Evolutionary conservation across 2,113 vertebrate genomes (phyloP).

Genomic region (Callaeas wilsoni): DNA sequence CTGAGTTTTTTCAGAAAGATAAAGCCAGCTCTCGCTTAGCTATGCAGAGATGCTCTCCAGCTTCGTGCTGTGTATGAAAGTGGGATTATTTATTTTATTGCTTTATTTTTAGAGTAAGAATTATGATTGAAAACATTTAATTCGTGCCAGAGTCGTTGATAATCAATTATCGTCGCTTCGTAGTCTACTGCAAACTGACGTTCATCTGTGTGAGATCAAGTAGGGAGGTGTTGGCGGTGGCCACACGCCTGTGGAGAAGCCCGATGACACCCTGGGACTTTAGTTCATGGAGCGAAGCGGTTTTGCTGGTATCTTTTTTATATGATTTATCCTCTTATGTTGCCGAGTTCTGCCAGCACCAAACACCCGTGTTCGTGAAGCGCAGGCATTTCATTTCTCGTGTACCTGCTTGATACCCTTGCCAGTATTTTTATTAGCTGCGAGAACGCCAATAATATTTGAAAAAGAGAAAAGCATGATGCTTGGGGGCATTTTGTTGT

Average conservation of each 20-base stretch:
- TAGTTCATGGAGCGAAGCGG: neutral
- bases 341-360: neutral
- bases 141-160: neutral
- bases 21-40: neutral
- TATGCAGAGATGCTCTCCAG: neutral
- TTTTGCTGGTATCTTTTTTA: no score
- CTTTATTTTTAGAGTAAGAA: neutral
- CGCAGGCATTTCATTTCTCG: neutral
- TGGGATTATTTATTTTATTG: neutral
- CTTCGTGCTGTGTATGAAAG: neutral
- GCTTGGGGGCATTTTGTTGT: neutral
- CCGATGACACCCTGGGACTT: no score
- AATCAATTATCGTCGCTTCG: neutral
- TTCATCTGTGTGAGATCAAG: neutral
- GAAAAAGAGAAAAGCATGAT: neutral
- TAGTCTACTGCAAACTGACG: neutral
- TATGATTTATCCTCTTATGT: accelerated
- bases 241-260: neutral
- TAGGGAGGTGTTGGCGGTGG: neutral
- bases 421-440: neutral
- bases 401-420: neutral
- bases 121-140: neutral
- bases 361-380: neutral
- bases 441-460: neutral
- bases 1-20: neutral